Evolutionary conservation across 2,797 vertebrate species (phyloP).

Genomic region (Hapalemur alaotrensis): DNA sequence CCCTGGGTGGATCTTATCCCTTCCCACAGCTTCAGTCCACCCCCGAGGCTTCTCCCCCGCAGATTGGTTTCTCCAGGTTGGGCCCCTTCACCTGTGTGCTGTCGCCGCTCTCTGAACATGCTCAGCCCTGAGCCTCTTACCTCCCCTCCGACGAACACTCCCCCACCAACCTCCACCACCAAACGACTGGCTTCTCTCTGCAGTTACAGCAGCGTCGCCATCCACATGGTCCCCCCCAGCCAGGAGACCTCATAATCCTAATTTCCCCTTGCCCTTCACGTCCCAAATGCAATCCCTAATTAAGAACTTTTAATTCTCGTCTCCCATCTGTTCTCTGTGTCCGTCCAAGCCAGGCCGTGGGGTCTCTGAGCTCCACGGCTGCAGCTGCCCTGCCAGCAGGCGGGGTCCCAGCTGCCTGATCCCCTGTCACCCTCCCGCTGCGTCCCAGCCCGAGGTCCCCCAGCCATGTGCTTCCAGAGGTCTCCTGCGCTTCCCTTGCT

Average conservation of each 20-base stretch:
- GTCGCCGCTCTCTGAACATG: neutral
- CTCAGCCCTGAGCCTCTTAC: neutral
- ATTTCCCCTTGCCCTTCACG: rapidly evolving
- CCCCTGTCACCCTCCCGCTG: rapidly evolving
- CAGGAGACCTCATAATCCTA: neutral
- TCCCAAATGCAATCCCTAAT: neutral
- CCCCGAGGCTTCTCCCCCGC: neutral
- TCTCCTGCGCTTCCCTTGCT: rapidly evolving
- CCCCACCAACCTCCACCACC: neutral
- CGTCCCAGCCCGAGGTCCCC: neutral
- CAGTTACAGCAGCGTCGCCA: rapidly evolving
- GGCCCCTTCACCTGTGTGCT: rapidly evolving
- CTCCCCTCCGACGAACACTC: no score
- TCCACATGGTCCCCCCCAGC: neutral
- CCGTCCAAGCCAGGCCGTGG: rapidly evolving
- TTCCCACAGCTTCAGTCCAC: rapidly evolving
- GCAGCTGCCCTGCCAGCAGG: neutral
- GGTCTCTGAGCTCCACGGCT: neutral
- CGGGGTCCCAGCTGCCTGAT: neutral
- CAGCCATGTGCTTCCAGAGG: rapidly evolving
- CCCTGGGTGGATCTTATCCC: rapidly evolving
- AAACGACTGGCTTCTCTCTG: neutral
- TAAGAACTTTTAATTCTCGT: neutral
- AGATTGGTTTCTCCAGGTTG: rapidly evolving
- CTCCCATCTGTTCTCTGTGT: neutral